A percentile compares a stretch with the other conserved stretches of the same genome.
Conservation (phyloP, 2,797 vertebrate genomes). For the Platalea minor region DNA sequence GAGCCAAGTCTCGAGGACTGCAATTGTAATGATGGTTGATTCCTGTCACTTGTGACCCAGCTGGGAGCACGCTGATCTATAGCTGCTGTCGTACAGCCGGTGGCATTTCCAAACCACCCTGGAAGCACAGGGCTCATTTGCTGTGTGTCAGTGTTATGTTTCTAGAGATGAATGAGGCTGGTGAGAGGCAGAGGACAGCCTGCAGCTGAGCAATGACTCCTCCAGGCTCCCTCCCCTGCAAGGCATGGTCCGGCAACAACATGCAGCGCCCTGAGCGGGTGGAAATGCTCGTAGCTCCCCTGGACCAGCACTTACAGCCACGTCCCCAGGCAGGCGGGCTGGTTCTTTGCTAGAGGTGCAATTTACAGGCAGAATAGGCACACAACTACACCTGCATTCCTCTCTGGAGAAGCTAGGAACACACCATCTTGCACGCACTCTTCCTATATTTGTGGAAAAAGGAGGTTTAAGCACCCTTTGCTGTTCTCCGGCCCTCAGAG, state of each 20-base stretch:
- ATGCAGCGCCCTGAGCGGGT: background rate
- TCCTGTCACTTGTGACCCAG: background rate
- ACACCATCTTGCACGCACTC: background rate
- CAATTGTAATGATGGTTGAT: rapidly evolving
- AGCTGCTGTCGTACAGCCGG: background rate
- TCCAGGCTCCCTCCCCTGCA: background rate
- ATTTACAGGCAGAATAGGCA: background rate
- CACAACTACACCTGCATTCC: background rate
- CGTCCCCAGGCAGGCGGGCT: background rate
- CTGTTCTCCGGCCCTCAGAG: background rate
- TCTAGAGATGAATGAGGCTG: background rate
- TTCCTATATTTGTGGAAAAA: background rate
- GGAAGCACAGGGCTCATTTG: background rate
- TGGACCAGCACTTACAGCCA: background rate
- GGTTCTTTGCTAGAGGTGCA: background rate
- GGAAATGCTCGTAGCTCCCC: background rate
- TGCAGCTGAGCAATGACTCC: background rate
- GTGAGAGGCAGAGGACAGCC: background rate
- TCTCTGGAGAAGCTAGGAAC: background rate
- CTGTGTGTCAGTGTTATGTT: background rate
- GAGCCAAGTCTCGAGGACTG: background rate
- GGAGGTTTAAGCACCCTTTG: background rate
- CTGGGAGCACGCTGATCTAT: background rate
- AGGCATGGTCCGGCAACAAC: background rate
- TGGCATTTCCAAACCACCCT: background rate